These are phyloP conservation scores for Tuta absoluta DNA, from an alignment of 2,888 invertebrate genomes.

Conservation along the genomic window DNA sequence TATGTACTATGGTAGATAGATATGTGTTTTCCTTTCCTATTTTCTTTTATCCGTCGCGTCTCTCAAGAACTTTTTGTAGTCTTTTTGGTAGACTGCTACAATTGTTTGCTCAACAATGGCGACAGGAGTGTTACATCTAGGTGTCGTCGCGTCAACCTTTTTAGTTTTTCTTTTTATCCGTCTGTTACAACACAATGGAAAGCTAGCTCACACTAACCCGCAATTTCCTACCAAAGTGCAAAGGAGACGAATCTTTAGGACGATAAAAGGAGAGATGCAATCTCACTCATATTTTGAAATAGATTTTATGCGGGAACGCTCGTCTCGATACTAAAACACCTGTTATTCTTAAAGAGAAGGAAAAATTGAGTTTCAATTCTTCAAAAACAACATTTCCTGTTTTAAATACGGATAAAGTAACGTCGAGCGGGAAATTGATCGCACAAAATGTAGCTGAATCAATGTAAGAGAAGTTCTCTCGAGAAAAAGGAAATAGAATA, in stretches of 20 bases:
- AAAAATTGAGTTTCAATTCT: constrained; percentile 17
- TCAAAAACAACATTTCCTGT: constrained; percentile 34
- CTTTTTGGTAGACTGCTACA: constrained; percentile 17
- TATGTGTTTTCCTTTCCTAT: neutral
- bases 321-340: neutral
- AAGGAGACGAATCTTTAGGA: neutral
- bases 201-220: constrained; percentile 11
- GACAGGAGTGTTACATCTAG: constrained; percentile 12
- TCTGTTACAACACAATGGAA: constrained; percentile 19
- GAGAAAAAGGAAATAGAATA: constrained; percentile 66
- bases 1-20: neutral
- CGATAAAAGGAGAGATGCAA: constrained; percentile 5
- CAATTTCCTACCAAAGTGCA: neutral
- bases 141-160: constrained; percentile 23
- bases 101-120: constrained; percentile 18
- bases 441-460: constrained; percentile 59
- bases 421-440: constrained; percentile 50
- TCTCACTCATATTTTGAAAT: constrained; percentile 8
- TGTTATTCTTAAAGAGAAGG: constrained; percentile 4
- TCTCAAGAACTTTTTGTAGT: constrained; percentile 13
- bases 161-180: constrained; percentile 19
- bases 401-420: constrained; percentile 50
- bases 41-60: neutral
- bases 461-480: constrained; percentile 57
- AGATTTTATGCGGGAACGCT: neutral